These are phyloP conservation scores for Peromyscus eremicus DNA, from an alignment of 2,797 vertebrate species.

Conservation along the genomic window DNA sequence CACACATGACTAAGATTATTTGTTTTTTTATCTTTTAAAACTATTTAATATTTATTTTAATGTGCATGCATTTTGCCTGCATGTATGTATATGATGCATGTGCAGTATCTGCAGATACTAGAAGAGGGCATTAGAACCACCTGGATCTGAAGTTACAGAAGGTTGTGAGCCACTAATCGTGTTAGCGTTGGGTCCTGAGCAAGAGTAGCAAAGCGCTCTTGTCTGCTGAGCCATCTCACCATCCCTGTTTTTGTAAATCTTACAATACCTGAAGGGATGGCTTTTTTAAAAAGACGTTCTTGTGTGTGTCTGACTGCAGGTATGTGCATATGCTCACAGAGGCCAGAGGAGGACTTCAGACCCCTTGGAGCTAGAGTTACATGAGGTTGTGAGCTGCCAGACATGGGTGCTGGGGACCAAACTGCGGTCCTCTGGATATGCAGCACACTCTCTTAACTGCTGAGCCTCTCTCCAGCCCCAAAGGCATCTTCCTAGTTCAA, in stretches of 20 bases:
- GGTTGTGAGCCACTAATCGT: neutral
- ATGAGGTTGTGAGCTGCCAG: neutral
- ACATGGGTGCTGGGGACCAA: neutral
- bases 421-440: neutral
- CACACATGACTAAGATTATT: neutral
- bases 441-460: neutral
- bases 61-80: neutral
- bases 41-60: neutral
- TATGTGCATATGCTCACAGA: neutral
- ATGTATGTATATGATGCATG: neutral
- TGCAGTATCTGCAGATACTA: neutral
- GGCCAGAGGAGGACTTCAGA: neutral
- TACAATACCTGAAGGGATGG: neutral
- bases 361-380: neutral
- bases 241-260: neutral
- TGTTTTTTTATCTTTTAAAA: neutral
- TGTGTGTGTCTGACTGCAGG: neutral
- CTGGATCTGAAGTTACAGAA: neutral
- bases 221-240: neutral
- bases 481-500: neutral
- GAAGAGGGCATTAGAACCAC: neutral
- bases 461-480: neutral
- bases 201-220: neutral
- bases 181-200: neutral
- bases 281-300: neutral